A percentile compares a stretch with the other conserved stretches of the same genome.
These are phyloP conservation scores for Limnephilus lunatus DNA, from an alignment of 2,888 invertebrate genomes.

Conservation along the genomic window DNA sequence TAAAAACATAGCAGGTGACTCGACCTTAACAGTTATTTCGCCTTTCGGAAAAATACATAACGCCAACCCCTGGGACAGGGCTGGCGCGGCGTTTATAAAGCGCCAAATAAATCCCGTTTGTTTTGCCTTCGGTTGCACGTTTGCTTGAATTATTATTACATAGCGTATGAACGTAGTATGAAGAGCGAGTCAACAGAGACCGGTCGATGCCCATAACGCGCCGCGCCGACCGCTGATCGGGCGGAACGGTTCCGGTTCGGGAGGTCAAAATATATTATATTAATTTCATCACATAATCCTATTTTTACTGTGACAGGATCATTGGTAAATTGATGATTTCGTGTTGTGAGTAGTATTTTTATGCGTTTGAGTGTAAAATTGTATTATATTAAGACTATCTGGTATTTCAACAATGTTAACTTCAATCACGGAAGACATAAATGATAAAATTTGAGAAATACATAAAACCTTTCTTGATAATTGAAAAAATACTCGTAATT, in stretches of 20 bases:
- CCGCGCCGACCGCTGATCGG: neutral
- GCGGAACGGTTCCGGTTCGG: neutral
- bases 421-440: too few relatives aligned
- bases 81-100: conserved; percentile 52
- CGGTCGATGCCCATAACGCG: conserved; percentile 41
- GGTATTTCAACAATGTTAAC: too few relatives aligned
- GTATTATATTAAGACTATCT: too few relatives aligned
- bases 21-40: neutral
- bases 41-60: neutral
- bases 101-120: conserved; percentile 59
- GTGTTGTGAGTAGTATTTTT: neutral
- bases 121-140: conserved; percentile 59
- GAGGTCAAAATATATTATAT: neutral
- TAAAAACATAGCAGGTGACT: neutral
- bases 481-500: too few relatives aligned
- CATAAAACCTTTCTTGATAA: too few relatives aligned
- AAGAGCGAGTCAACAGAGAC: conserved; percentile 56
- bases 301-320: neutral
- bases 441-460: too few relatives aligned
- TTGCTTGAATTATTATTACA: conserved; percentile 59
- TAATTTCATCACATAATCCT: neutral
- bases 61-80: conserved; percentile 36
- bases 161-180: conserved; percentile 51
- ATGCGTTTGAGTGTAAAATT: too few relatives aligned
- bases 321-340: neutral